phyloP scores from a whole-genome alignment of 2,888 invertebrate genomes.

The Capitulum mitella region DNA sequence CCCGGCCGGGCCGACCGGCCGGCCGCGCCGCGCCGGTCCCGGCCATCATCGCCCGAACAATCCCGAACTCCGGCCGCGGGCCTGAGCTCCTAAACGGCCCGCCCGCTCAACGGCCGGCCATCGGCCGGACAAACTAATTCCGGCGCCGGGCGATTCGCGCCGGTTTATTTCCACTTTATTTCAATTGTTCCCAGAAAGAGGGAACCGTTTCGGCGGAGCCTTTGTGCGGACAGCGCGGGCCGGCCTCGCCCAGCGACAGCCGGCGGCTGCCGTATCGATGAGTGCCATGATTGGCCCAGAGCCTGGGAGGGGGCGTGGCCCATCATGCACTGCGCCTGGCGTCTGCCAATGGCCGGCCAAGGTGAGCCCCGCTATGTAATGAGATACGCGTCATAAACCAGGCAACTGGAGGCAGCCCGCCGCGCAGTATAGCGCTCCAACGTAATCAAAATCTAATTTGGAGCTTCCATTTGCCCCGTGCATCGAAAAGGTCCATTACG shows the following conservation, averaged over 20 bases:
- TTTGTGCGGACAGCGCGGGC: background rate
- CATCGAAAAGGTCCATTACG: background rate
- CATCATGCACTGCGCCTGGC: background rate
- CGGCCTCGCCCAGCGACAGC: background rate
- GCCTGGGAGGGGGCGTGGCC: background rate
- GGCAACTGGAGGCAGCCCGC: background rate
- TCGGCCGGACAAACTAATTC: background rate
- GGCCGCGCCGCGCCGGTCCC: too few relatives aligned
- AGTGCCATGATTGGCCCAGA: background rate
- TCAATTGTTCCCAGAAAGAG: slow-evolving; percentile 11
- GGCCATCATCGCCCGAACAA: too few relatives aligned
- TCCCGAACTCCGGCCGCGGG: too few relatives aligned
- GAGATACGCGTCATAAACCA: slow-evolving; percentile 16
- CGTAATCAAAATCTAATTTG: slow-evolving; percentile 12
- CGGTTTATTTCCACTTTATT: background rate
- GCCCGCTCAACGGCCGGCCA: too few relatives aligned
- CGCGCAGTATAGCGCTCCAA: background rate
- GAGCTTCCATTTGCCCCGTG: background rate
- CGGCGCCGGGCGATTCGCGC: background rate
- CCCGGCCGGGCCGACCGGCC: too few relatives aligned
- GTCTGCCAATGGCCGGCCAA: background rate
- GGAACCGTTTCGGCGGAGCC: background rate
- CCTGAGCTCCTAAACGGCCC: too few relatives aligned
- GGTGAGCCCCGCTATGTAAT: background rate
- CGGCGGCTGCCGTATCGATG: background rate